Percentiles rank a stretch among this genome's conserved stretches.
Conservation (phyloP, 2,797 vertebrate species). For the Lacerta viridis region DNA sequence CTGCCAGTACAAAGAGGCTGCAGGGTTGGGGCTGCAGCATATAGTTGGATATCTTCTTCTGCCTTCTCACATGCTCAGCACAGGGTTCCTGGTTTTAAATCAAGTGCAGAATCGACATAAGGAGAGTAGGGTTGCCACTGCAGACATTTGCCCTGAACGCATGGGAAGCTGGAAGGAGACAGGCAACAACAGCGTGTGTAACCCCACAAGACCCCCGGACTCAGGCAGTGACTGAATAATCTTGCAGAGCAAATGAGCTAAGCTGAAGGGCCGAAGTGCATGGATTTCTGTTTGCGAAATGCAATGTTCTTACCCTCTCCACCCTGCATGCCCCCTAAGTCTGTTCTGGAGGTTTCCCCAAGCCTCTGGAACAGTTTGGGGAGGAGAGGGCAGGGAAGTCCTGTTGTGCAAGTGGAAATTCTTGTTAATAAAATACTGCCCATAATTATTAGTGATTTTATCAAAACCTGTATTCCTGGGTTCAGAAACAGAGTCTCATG, state of each 20-base stretch:
- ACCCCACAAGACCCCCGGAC: background rate
- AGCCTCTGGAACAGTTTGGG: too few relatives aligned
- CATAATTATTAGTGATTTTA: too few relatives aligned
- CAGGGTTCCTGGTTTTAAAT: background rate
- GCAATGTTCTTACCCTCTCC: too few relatives aligned
- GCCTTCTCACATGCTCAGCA: background rate
- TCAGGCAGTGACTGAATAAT: background rate
- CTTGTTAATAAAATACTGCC: too few relatives aligned
- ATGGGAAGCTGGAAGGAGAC: background rate
- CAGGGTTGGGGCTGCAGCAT: background rate
- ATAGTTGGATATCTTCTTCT: background rate
- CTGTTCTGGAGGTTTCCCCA: too few relatives aligned
- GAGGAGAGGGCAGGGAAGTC: too few relatives aligned
- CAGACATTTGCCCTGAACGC: background rate
- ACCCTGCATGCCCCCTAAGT: too few relatives aligned
- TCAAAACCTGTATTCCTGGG: background rate
- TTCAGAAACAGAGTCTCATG: background rate
- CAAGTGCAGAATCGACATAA: background rate
- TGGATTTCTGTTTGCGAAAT: too few relatives aligned
- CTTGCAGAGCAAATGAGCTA: background rate
- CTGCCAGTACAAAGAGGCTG: background rate
- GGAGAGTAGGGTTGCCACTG: background rate
- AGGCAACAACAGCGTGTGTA: background rate
- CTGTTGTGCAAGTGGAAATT: too few relatives aligned
- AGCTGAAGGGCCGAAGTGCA: background rate